Percentiles rank a stretch among this genome's conserved stretches.
These are phyloP conservation scores for Lutraria lutraria DNA, from an alignment of 2,888 invertebrate species.

Conservation along the genomic window DNA sequence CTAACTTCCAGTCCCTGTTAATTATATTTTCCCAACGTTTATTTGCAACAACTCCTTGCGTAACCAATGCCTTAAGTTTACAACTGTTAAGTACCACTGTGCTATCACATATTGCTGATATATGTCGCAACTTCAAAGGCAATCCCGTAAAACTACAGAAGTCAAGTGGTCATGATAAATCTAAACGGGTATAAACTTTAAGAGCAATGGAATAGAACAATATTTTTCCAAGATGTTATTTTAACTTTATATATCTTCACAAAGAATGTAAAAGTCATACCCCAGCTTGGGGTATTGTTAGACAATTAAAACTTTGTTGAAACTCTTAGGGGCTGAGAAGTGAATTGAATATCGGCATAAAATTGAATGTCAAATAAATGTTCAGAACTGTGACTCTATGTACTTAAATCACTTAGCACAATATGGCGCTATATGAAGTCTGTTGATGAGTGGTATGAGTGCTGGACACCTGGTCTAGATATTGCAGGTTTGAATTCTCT, in stretches of 20 bases:
- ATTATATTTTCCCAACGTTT: not conserved
- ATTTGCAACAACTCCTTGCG: not conserved
- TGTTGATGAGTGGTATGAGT: no score
- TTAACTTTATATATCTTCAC: not conserved
- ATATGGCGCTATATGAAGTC: no score
- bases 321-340: not conserved
- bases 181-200: not conserved
- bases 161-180: constrained; percentile 5
- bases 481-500: no score
- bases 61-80: not conserved
- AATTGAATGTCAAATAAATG: no score
- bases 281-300: not conserved
- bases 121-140: constrained; percentile 6
- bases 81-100: not conserved
- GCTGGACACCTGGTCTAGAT: no score
- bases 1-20: not conserved
- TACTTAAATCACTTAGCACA: no score
- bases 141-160: constrained; percentile 1
- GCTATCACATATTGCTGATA: not conserved
- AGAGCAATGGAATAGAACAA: not conserved
- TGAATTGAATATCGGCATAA: not conserved
- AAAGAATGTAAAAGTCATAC: not conserved
- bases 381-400: no score
- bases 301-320: not conserved
- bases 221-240: constrained; percentile 15